A percentile compares a stretch with the other conserved stretches of the same genome.
Evolutionary conservation across 2,113 vertebrate species (phyloP).

Genomic region (Rana temporaria): DNA sequence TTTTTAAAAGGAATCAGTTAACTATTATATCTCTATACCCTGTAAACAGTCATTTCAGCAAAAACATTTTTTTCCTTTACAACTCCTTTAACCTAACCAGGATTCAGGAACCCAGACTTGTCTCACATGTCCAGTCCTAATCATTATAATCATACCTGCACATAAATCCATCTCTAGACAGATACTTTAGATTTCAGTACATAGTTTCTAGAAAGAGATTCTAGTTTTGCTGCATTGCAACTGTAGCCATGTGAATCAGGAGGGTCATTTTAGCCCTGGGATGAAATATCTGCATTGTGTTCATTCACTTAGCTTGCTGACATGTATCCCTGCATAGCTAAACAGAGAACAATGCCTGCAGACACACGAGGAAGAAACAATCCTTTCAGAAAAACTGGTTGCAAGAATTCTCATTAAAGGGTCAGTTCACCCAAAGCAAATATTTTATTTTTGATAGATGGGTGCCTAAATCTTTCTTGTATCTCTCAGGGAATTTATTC

Average conservation of each 20-base stretch:
- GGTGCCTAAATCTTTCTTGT: too few relatives aligned
- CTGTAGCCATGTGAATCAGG: not conserved
- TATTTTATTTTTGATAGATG: not conserved
- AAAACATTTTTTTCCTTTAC: too few relatives aligned
- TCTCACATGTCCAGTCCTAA: too few relatives aligned
- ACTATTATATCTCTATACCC: too few relatives aligned
- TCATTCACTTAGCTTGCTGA: not conserved
- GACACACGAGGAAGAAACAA: not conserved
- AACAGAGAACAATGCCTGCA: not conserved
- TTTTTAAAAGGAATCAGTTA: too few relatives aligned
- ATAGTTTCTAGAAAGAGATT: not conserved
- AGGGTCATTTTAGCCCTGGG: constrained; percentile 2
- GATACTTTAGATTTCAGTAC: not conserved
- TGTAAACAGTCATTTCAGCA: too few relatives aligned
- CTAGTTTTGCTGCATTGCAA: constrained; percentile 4
- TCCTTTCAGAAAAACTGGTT: constrained; percentile 25
- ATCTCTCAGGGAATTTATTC: too few relatives aligned
- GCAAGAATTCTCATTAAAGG: not conserved
- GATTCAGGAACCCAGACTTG: too few relatives aligned
- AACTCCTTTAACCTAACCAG: too few relatives aligned
- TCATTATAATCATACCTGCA: too few relatives aligned
- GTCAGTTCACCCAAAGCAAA: too few relatives aligned
- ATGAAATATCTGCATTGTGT: not conserved
- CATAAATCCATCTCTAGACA: too few relatives aligned
- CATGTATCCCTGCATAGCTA: not conserved